phyloP scores from a whole-genome alignment of 2,113 vertebrate genomes.

The Lasiurus cinereus region DNA sequence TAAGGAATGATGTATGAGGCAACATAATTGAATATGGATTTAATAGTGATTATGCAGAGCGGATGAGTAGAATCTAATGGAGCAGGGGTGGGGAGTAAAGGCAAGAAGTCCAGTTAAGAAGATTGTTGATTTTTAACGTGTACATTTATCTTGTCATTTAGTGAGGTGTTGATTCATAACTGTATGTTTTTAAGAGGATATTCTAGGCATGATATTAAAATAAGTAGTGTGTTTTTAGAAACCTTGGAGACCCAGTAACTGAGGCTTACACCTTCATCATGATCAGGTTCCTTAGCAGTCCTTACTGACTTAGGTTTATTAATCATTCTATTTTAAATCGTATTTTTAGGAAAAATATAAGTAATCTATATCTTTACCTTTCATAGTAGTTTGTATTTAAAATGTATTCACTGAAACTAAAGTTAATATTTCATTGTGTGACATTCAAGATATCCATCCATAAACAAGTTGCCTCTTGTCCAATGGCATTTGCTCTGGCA shows the following conservation, averaged over 20 bases:
- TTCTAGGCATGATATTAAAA: background rate
- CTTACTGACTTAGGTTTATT: background rate
- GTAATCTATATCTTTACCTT: background rate
- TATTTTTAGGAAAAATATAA: background rate
- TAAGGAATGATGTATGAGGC: background rate
- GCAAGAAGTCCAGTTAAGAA: background rate
- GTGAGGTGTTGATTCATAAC: background rate
- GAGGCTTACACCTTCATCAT: background rate
- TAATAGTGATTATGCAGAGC: background rate
- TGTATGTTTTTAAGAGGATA: background rate
- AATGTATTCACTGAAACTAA: background rate
- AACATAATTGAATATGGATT: background rate
- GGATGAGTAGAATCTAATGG: background rate
- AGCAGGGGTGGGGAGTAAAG: background rate
- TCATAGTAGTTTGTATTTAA: background rate
- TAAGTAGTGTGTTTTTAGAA: background rate
- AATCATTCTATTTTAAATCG: background rate
- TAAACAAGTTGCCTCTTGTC: background rate
- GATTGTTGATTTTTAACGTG: background rate
- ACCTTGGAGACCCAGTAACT: background rate
- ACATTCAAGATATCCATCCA: background rate
- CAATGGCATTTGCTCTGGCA: background rate
- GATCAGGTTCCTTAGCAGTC: background rate
- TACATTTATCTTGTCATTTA: background rate
- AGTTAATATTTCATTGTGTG: constrained; percentile 19